Evolutionary conservation across 2,888 invertebrate species (phyloP).

Genomic region (Bursaphelenchus okinawaensis): DNA sequence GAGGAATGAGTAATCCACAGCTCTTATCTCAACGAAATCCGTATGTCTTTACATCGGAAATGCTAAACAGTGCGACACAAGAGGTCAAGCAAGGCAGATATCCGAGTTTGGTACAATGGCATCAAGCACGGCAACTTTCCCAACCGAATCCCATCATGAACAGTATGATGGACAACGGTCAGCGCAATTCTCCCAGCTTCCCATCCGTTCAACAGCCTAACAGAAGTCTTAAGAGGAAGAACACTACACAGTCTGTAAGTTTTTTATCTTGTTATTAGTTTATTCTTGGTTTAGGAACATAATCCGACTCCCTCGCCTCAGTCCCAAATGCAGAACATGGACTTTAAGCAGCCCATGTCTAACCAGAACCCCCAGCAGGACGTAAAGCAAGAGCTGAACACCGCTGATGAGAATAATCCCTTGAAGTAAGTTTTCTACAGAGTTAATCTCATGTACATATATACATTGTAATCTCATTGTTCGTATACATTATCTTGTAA

Average conservation of each 20-base stretch:
- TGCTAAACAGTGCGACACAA: conserved; percentile 15
- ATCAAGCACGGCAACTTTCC: not conserved
- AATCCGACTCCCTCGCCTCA: conserved; percentile 9
- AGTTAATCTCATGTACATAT: not conserved
- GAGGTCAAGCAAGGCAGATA: conserved; percentile 12
- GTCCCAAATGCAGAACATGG: not conserved
- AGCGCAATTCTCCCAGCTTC: conserved; percentile 14
- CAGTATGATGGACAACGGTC: not conserved
- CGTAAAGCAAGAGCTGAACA: not conserved
- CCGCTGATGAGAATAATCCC: not conserved
- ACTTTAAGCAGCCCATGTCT: conserved; percentile 6
- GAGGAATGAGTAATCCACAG: not conserved
- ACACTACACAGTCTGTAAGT: conserved; percentile 6
- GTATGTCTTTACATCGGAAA: conserved; percentile 21
- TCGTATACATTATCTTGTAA: not conserved
- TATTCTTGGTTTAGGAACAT: not conserved
- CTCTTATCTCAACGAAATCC: not conserved
- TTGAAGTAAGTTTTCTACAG: not conserved
- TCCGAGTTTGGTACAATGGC: conserved; percentile 17
- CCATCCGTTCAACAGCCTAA: not conserved
- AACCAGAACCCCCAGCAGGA: not conserved
- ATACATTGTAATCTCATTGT: too few species aligned
- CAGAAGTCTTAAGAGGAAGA: conserved; percentile 6
- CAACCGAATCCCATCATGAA: not conserved
- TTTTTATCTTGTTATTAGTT: not conserved